A percentile compares a stretch with the other conserved stretches of the same genome.
These are phyloP conservation scores for Apaloderma vittatum DNA, from an alignment of 2,113 vertebrate genomes.

Conservation along the genomic window DNA sequence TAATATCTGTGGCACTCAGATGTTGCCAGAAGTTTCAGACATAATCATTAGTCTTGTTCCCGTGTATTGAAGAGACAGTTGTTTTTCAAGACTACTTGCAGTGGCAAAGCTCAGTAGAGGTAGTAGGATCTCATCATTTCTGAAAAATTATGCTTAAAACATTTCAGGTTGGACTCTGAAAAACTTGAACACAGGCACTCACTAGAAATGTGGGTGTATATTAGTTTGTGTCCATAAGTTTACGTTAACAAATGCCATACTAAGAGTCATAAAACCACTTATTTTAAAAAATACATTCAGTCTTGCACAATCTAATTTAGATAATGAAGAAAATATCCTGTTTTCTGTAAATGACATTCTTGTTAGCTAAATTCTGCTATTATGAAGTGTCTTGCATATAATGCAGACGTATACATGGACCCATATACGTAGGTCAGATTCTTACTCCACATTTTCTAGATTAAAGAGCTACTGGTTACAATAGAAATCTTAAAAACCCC, in stretches of 20 bases:
- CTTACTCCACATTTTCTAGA: background rate
- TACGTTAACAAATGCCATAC: background rate
- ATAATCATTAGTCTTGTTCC: background rate
- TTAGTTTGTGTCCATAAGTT: background rate
- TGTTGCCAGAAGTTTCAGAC: background rate
- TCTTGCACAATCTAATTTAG: background rate
- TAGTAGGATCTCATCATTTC: background rate
- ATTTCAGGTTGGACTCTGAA: background rate
- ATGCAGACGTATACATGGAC: background rate
- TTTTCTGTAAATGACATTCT: background rate
- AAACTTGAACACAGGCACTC: background rate
- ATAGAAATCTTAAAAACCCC: background rate
- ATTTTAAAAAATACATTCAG: background rate
- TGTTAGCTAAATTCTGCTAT: background rate
- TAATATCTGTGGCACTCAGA: background rate
- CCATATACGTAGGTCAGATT: background rate
- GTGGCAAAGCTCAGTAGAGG: background rate
- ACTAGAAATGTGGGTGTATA: background rate
- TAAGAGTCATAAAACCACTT: fast-evolving
- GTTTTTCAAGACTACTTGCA: background rate
- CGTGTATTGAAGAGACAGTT: background rate
- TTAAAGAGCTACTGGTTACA: background rate
- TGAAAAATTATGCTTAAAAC: background rate
- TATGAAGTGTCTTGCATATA: background rate
- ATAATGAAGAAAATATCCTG: background rate